These are phyloP conservation scores for Chanos chanos DNA, from an alignment of 2,797 vertebrate species.

Conservation along the genomic window DNA sequence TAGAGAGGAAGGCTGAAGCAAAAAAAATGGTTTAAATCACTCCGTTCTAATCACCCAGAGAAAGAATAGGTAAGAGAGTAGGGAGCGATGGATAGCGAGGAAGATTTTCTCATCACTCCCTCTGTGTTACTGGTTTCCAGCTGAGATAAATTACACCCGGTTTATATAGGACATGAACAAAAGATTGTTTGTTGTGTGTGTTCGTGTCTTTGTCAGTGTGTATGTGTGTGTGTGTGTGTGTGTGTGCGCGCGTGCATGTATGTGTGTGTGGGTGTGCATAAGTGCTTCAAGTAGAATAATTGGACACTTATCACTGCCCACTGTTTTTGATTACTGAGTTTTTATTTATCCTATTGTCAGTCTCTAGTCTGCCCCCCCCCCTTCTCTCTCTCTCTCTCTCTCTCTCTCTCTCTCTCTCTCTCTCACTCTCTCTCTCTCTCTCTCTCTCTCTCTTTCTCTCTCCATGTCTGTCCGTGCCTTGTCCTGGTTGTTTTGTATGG, in stretches of 20 bases:
- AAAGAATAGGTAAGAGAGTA: not conserved
- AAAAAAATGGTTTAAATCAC: too few relatives aligned
- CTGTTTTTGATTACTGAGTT: slow-evolving; percentile 32
- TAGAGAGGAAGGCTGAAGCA: too few relatives aligned
- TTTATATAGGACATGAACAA: slow-evolving; percentile 23
- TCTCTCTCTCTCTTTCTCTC: not conserved
- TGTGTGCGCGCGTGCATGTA: not conserved
- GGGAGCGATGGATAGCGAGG: not conserved
- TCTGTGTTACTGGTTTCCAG: slow-evolving; percentile 28
- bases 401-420: not conserved
- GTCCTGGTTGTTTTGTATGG: not conserved
- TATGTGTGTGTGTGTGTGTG: slow-evolving; percentile 12
- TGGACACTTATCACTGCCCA: slow-evolving; percentile 12
- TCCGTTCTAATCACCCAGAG: too few relatives aligned
- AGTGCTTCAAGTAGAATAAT: slow-evolving; percentile 9
- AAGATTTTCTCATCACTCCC: slow-evolving; percentile 14
- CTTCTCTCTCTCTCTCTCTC: not conserved
- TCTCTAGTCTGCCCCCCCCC: not conserved
- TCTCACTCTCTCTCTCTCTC: not conserved
- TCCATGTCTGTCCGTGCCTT: not conserved
- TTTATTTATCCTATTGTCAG: not conserved
- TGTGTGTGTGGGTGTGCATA: not conserved
- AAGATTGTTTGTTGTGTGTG: too few relatives aligned
- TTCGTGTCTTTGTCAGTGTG: slow-evolving; percentile 4
- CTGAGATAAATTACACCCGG: slow-evolving; percentile 19